phyloP scores from a whole-genome alignment of 2,888 invertebrate genomes.

The Calameuta filiformis region DNA sequence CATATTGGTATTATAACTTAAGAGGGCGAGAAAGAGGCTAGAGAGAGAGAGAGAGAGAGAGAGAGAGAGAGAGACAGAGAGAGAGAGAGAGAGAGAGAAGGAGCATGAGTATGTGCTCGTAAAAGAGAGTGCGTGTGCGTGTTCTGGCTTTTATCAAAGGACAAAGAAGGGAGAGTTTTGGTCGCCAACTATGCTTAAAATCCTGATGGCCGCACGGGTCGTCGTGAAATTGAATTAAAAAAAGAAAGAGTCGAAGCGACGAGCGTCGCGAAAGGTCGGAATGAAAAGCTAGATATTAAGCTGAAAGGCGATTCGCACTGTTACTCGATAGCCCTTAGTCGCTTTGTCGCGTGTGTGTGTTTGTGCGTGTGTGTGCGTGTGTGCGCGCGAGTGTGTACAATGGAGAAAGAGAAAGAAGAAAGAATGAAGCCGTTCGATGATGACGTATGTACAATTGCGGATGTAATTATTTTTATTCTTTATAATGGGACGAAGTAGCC shows the following conservation, averaged over 20 bases:
- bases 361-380: too few species aligned
- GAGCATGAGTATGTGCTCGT: too few species aligned
- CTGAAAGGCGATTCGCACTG: background rate
- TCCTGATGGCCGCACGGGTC: background rate
- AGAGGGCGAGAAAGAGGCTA: too few species aligned
- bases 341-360: background rate
- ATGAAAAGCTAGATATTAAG: background rate
- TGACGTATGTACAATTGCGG: background rate
- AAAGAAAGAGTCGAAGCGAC: background rate
- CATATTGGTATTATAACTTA: background rate
- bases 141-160: background rate
- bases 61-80: too few species aligned
- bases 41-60: accelerated
- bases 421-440: background rate
- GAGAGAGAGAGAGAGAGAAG: too few species aligned
- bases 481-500: background rate
- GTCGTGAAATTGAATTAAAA: background rate
- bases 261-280: background rate
- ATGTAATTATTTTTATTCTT: background rate
- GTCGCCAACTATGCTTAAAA: background rate
- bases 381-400: background rate
- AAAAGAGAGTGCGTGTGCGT: background rate
- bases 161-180: background rate
- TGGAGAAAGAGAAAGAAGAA: background rate
- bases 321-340: background rate